These are phyloP conservation scores for Electrophaes corylata DNA, from an alignment of 2,888 invertebrate genomes.

Conservation along the genomic window DNA sequence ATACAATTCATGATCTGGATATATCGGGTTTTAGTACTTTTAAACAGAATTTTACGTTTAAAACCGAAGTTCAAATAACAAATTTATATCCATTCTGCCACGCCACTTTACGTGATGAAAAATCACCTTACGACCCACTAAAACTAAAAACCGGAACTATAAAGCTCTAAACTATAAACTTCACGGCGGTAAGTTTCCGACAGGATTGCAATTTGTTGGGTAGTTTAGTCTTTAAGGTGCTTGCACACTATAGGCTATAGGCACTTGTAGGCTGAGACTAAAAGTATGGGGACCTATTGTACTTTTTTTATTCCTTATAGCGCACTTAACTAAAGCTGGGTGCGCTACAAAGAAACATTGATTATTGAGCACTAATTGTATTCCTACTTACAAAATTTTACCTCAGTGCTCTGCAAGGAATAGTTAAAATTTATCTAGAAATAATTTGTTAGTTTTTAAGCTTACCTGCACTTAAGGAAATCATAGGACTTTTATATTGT, in stretches of 20 bases:
- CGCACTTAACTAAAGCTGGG: no score
- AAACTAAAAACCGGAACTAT: constrained; percentile 34
- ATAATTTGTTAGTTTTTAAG: no score
- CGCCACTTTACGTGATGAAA: constrained; percentile 17
- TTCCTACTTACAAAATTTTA: no score
- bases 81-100: not conserved
- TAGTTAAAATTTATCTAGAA: no score
- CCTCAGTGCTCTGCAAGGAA: no score
- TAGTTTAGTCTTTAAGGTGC: constrained; percentile 1
- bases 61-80: not conserved
- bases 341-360: no score
- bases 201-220: constrained; percentile 33
- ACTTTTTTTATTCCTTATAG: no score
- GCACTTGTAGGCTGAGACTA: not conserved
- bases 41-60: no score
- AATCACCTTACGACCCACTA: constrained; percentile 27
- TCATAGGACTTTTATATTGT: no score
- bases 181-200: constrained; percentile 30
- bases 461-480: no score
- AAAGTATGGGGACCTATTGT: not conserved
- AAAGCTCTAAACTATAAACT: constrained; percentile 33
- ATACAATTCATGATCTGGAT: no score
- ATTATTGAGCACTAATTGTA: no score
- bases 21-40: not conserved
- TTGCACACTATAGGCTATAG: not conserved